phyloP scores from a whole-genome alignment of 2,888 invertebrate species.

The Mycogona germanica region DNA sequence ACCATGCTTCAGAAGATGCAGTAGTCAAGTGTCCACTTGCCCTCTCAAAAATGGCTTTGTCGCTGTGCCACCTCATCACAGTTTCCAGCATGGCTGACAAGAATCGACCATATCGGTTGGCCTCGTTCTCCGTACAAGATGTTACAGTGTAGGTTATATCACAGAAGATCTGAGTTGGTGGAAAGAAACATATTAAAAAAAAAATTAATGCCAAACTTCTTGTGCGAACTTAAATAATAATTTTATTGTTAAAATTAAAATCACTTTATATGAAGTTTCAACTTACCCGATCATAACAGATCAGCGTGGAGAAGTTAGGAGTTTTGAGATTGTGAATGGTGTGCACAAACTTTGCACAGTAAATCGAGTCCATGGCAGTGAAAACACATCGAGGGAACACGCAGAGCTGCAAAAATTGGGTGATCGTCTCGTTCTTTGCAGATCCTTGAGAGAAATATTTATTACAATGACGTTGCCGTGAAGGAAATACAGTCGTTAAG shows the following conservation, averaged over 20 bases:
- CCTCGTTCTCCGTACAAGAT: slow-evolving; percentile 96
- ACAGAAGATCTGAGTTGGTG: slow-evolving; percentile 67
- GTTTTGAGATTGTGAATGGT: slow-evolving; percentile 89
- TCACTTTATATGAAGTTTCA: neutral
- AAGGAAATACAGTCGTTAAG: too few relatives aligned
- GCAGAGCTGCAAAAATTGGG: slow-evolving; percentile 90
- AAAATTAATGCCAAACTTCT: neutral
- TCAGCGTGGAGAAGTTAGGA: slow-evolving; percentile 91
- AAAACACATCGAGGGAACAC: slow-evolving; percentile 94
- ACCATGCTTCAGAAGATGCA: too few relatives aligned
- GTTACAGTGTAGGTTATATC: slow-evolving; percentile 96
- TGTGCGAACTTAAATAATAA: neutral
- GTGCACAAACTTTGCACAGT: slow-evolving; percentile 94
- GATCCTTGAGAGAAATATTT: slow-evolving; percentile 66
- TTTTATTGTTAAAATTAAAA: slow-evolving; percentile 20
- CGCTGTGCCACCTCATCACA: slow-evolving; percentile 94
- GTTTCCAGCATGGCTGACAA: slow-evolving; percentile 83
- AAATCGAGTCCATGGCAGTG: slow-evolving; percentile 90
- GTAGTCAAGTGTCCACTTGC: slow-evolving; percentile 30
- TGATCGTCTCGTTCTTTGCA: slow-evolving; percentile 92
- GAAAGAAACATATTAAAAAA: slow-evolving; percentile 16
- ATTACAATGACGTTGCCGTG: too few relatives aligned
- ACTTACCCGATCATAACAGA: slow-evolving; percentile 90
- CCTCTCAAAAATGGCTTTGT: slow-evolving; percentile 75
- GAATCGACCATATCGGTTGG: slow-evolving; percentile 89